Conservation (phyloP, 2,113 vertebrate genomes). For the Chaetodon trifascialis region DNA sequence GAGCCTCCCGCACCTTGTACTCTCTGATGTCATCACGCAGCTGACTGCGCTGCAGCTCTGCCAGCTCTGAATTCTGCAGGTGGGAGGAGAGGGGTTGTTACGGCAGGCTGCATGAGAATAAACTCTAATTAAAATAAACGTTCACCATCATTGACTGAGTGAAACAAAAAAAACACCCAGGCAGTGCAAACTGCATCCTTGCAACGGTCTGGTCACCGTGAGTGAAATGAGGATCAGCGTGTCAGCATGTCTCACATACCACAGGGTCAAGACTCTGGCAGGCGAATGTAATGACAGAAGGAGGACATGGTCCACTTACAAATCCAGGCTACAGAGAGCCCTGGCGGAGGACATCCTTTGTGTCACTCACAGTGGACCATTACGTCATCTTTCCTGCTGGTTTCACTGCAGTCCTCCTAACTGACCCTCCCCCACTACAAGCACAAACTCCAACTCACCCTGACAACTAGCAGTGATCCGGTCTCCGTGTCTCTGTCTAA, state of each 20-base stretch:
- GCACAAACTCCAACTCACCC: constrained; percentile 18
- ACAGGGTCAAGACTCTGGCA: constrained; percentile 45
- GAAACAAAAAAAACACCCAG: neutral
- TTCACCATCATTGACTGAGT: neutral
- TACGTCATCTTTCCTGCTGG: constrained; percentile 65
- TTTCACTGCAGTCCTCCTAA: constrained; percentile 9
- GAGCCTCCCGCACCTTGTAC: constrained; percentile 95
- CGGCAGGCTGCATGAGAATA: neutral
- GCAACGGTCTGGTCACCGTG: neutral
- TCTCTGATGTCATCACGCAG: constrained; percentile 97
- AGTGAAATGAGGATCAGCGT: constrained; percentile 33
- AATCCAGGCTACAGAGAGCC: constrained; percentile 31
- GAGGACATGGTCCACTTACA: constrained; percentile 59
- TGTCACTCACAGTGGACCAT: constrained; percentile 58
- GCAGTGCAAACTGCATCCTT: neutral
- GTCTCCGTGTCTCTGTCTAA: neutral
- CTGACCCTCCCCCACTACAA: constrained; percentile 30
- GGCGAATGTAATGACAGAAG: constrained; percentile 24
- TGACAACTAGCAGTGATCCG: neutral
- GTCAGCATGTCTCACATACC: constrained; percentile 45
- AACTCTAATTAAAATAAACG: neutral
- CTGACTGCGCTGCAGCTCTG: constrained; percentile 91
- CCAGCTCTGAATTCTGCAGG: constrained; percentile 89
- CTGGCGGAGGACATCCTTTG: constrained; percentile 61
- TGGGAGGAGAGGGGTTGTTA: neutral